These are phyloP conservation scores for Helicoverpa zea DNA, from an alignment of 1,140 invertebrate genomes.

Conservation along the genomic window DNA sequence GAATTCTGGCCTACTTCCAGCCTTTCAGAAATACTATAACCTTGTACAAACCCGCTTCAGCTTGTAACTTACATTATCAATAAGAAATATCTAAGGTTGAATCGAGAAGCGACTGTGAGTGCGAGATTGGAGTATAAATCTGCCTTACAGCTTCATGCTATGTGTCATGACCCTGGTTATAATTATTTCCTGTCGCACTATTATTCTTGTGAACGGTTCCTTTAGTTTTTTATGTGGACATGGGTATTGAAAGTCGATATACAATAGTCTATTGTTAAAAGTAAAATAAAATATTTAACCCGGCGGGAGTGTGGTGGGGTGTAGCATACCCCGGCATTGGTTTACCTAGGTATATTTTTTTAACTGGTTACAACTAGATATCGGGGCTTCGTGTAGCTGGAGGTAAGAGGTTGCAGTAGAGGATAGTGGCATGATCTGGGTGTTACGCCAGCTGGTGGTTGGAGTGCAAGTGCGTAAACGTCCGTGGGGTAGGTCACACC, in stretches of 20 bases:
- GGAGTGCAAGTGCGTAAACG: no score
- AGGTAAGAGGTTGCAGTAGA: no score
- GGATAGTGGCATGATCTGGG: no score
- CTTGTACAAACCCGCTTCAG: background rate
- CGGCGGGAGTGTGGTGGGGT: no score
- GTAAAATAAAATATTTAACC: no score
- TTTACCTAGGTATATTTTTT: no score
- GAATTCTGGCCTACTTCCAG: background rate
- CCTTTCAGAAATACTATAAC: background rate
- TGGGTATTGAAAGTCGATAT: background rate
- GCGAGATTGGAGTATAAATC: conserved; percentile 62
- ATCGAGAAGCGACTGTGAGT: conserved; percentile 57
- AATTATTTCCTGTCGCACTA: conserved; percentile 46
- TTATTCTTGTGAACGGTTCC: background rate
- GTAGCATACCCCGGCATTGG: no score
- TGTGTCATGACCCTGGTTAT: conserved; percentile 52
- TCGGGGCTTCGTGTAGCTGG: no score
- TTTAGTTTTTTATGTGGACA: background rate
- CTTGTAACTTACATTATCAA: conserved; percentile 28
- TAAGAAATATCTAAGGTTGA: conserved; percentile 58
- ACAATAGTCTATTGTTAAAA: no score
- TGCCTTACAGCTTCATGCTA: conserved; percentile 55
- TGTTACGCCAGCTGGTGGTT: no score
- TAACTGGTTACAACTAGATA: no score
- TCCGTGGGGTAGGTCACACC: no score